Base-by-base conservation (phyloP, 2,888 invertebrate species). In the Myathropa florea region DNA sequence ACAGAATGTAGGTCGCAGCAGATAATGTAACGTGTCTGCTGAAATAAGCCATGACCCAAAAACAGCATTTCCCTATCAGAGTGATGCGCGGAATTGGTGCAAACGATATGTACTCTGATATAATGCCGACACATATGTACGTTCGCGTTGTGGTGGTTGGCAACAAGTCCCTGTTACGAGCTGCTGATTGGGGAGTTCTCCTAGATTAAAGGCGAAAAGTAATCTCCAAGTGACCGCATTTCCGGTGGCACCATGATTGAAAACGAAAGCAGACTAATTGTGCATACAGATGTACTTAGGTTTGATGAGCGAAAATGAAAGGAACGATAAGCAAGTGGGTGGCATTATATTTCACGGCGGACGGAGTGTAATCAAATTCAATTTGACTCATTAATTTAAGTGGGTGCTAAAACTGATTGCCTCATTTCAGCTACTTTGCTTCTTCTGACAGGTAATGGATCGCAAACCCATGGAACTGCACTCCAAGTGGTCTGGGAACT, bases 31-130 rank as follows among this genome's bases (percentile, higher is more conserved):
- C 28, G 57, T 67, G 65, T 72, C 76, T 82, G 67, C 36, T 81
- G 60, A 63, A 60, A 64, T 72, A 82, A 82, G 39, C 72, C 59
- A 70, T 85, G 81, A 85, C 82, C 82, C 55, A 85, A 81, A 81
- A 81, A 26, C 80, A 67, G 14, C 26, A 23, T 59, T 64, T 39
- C 65, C 36, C 36, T 28, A 61, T n/a, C 39, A 26, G 3, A 39
- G 63, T 23, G 18, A 46, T 33, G 33, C 33, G n/a, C 28, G 7
- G 33, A 33, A 33, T 12, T 10, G 12, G 18, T 46, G 46, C 7
- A 46, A 18, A 46, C 46, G 18, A 46, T n/a, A 18, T 46, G 46
- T 1, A 46, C 46, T 18, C 46, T 46, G 46, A 46, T 46, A 6
- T 18, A 18, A n/a, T n/a, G 39, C 6, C 36, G 3, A 39, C 39